A percentile compares a stretch with the other conserved stretches of the same genome.
phyloP scores from a whole-genome alignment of 2,113 vertebrate genomes.

The Phyllostomus discolor region DNA sequence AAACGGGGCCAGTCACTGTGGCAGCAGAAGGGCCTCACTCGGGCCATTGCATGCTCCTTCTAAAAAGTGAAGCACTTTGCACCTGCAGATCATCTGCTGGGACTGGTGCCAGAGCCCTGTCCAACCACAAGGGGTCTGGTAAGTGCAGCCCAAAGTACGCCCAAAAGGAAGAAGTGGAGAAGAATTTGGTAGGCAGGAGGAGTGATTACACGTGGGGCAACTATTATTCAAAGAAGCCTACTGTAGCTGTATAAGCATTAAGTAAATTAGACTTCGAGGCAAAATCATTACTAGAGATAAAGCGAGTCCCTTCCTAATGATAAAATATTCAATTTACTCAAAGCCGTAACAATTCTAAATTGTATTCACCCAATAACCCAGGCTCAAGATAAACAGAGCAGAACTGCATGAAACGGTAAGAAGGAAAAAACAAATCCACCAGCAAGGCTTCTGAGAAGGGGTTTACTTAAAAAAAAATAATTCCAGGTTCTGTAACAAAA shows the following conservation, averaged over 20 bases:
- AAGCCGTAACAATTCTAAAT: not conserved
- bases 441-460: not conserved
- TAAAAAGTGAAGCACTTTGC: not conserved
- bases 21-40: rapidly evolving
- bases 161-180: not conserved
- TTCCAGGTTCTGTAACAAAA: not conserved
- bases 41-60: not conserved
- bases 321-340: not conserved
- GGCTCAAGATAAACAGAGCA: not conserved
- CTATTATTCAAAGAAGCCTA: not conserved
- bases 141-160: not conserved
- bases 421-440: not conserved
- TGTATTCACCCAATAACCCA: not conserved
- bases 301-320: not conserved
- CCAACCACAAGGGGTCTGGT: not conserved
- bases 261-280: not conserved
- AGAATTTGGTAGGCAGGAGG: not conserved
- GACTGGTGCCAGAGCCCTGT: not conserved
- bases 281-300: not conserved
- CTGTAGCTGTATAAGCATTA: not conserved
- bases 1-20: not conserved
- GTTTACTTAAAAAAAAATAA: not conserved
- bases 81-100: not conserved
- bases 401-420: not conserved
- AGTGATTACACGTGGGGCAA: not conserved